A percentile compares a stretch with the other conserved stretches of the same genome.
Conservation (phyloP, 2,113 vertebrate genomes). For the Forbesichthys papilliferus region DNA sequence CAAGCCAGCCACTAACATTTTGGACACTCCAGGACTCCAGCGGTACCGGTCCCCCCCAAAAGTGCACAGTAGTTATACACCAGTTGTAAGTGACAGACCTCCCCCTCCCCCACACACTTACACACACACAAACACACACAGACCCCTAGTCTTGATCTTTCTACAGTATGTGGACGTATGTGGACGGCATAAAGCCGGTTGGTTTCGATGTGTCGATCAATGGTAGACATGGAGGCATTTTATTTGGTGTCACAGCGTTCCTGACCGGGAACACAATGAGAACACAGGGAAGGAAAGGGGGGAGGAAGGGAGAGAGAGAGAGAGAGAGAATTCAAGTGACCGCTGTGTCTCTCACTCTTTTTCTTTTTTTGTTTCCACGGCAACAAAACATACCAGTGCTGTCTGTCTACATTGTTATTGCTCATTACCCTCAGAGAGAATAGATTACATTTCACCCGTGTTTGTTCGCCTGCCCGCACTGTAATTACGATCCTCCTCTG, state of each 20-base stretch:
- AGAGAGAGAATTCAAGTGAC: constrained; percentile 39
- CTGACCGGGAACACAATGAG: constrained; percentile 30
- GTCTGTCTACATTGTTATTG: constrained; percentile 63
- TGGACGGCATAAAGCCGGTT: constrained; percentile 17
- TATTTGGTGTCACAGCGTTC: constrained; percentile 55
- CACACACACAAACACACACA: background rate
- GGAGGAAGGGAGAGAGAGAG: constrained; percentile 14
- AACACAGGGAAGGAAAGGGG: constrained; percentile 19
- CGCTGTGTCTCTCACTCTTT: constrained; percentile 14
- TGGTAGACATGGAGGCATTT: constrained; percentile 47
- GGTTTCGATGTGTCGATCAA: constrained; percentile 47
- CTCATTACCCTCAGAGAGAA: constrained; percentile 60
- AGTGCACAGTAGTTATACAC: constrained; percentile 55
- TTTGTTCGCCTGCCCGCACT: constrained; percentile 50
- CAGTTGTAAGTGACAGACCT: background rate
- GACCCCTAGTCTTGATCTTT: background rate
- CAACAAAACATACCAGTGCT: constrained; percentile 58
- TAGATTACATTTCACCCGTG: constrained; percentile 59
- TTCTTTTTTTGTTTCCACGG: constrained; percentile 65
- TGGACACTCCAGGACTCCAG: constrained; percentile 41
- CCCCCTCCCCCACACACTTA: background rate
- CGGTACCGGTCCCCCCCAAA: constrained; percentile 35
- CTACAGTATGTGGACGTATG: background rate
- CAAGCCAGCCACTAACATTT: constrained; percentile 45
- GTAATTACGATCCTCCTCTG: constrained; percentile 50